Percentiles rank a stretch among this genome's conserved stretches.
phyloP scores from a whole-genome alignment of 2,113 vertebrate species.

The Chaetodon auriga region DNA sequence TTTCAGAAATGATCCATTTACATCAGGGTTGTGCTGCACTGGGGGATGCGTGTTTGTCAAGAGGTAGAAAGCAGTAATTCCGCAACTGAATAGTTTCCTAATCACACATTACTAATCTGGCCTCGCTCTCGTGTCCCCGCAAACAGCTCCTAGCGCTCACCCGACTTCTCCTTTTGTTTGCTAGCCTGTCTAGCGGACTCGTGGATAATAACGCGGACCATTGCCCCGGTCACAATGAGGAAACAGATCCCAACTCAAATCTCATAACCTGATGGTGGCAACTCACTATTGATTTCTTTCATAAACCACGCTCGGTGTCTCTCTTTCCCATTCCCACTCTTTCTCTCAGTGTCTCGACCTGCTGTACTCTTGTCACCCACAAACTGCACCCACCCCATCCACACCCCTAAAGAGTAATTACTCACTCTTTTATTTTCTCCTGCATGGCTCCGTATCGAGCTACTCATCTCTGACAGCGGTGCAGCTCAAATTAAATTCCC shows the following conservation, averaged over 20 bases:
- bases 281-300: conserved; percentile 79
- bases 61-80: conserved; percentile 58
- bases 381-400: conserved; percentile 48
- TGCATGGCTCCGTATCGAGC: conserved; percentile 70
- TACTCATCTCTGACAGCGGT: conserved; percentile 79
- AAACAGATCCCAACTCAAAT: conserved; percentile 74
- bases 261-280: conserved; percentile 75
- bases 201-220: conserved; percentile 69
- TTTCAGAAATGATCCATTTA: conserved; percentile 30
- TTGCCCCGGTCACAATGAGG: conserved; percentile 69
- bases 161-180: conserved; percentile 68
- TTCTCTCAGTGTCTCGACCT: conserved; percentile 47
- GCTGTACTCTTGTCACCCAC: conserved; percentile 47
- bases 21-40: conserved; percentile 15
- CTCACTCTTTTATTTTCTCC: conserved; percentile 80
- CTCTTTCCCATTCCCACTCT: conserved; percentile 27
- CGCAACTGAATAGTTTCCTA: conserved; percentile 66
- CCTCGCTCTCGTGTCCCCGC: conserved; percentile 41
- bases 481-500: conserved; percentile 82
- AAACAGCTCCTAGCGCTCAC: conserved; percentile 30
- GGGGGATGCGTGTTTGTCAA: conserved; percentile 27
- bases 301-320: conserved; percentile 61
- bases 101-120: conserved; percentile 76
- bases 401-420: conserved; percentile 78
- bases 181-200: conserved; percentile 28